Conservation (phyloP, 35 echinoderm and acorn worm species). For the Chiridota heheva region DNA sequence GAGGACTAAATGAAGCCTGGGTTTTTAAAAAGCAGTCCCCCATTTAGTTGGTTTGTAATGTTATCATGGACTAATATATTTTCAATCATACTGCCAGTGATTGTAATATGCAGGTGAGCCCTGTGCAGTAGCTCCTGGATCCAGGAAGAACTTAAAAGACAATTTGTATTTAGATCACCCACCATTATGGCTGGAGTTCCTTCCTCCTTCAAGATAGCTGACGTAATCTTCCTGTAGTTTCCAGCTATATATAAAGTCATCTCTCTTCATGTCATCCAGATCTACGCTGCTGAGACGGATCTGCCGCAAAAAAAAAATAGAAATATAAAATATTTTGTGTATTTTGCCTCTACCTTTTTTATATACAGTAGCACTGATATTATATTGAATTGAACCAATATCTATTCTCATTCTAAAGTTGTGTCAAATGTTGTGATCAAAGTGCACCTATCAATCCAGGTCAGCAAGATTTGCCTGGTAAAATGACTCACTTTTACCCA, state of each 20-base stretch:
- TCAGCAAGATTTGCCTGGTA: too few relatives aligned
- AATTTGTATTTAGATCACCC: not conserved
- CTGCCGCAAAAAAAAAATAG: conserved; percentile 33
- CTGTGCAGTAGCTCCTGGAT: not conserved
- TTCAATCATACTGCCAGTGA: not conserved
- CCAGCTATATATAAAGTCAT: conserved; percentile 53
- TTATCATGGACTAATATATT: not conserved
- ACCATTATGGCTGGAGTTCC: conserved; percentile 22
- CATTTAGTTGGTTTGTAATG: too few relatives aligned
- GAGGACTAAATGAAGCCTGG: too few relatives aligned
- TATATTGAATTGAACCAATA: not conserved
- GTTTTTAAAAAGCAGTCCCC: too few relatives aligned
- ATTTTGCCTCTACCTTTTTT: not conserved
- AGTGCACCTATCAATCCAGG: not conserved
- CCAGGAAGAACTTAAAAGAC: not conserved
- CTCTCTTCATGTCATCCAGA: conserved; percentile 42
- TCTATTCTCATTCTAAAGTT: not conserved
- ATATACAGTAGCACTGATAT: not conserved
- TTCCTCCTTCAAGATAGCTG: conserved; percentile 34
- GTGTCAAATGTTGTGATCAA: not conserved
- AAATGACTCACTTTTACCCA: too few relatives aligned
- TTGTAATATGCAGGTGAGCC: not conserved
- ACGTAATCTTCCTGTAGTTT: conserved; percentile 70
- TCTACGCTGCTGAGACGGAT: conserved; percentile 68
- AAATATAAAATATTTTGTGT: not conserved